Base-by-base conservation (phyloP, 2,113 vertebrate genomes). In the Prunella himalayana region DNA sequence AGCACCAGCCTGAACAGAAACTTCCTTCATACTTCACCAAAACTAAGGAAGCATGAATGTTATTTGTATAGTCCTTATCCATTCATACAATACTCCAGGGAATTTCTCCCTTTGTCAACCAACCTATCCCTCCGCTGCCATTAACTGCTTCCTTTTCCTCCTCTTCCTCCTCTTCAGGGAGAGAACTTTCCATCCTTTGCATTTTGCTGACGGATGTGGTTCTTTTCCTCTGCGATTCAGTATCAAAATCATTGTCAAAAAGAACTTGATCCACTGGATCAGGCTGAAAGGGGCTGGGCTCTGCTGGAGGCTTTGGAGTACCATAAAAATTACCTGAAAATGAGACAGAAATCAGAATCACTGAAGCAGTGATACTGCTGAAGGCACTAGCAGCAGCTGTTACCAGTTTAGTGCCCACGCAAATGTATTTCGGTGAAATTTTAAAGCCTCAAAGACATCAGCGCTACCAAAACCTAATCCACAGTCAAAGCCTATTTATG, bases 141-240 rank as follows among this genome's bases (percentile, higher is more conserved):
- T 99, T 99, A 95, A 99, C 89, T 45, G 98, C 94, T 50, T 99
- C 98, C 95, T 98, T 98, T 64, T 99, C 99, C 17, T 99, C 99
- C 4, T 99, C 99, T 11, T 99, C 99, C 41, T 99, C 99, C 90
- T 99, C 99, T 93, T 99, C 99, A 7, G 99, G 99, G 23, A 99
- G 98, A 6, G 98, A 98, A 33, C 99, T 99, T 96, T 99, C 99
- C 97, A 98, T 99, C 84, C 99, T 97, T 54, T 99, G 99, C 99
- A 99, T 99, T 96, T 99, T 99, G 96, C 99, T 99, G 98, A 99
- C 99, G 0, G 99, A 99, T 0, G 99, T 99, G 24, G 99, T 99
- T 96, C 99, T 98, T 91, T 99, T 99, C 66, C 99, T 98, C 95
- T 99, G 99, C 3, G 98, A 98, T 95, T 99, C 99, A 0, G 98